Base-by-base conservation (phyloP, 1,140 invertebrate species). In the Drosophila athabasca region DNA sequence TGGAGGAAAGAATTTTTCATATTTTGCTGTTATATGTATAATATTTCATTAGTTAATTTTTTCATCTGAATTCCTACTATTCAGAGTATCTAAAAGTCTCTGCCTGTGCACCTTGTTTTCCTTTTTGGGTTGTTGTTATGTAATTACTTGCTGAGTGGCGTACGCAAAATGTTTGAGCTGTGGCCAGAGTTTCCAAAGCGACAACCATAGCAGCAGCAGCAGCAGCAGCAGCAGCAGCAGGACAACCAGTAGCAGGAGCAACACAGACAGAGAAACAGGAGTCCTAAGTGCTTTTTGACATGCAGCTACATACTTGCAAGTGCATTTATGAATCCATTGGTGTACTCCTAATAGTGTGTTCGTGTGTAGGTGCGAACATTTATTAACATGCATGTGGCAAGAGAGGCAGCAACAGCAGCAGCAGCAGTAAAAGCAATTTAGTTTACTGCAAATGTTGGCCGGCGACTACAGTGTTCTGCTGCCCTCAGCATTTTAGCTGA, bases 281-380 rank as follows among this genome's bases (percentile, higher is more conserved):
- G 54, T 57, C 35, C 69, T 88, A 88, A 87, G 82, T 87, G 82
- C 82, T 87, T 82, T 88, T 81, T 87, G 82, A 78, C 82, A 87
- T 88, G 83, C 83, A 65, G 67, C 72, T 65, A 73, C 71, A 60
- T 45, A 65, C 67, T 62, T 72, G 61, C 65, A 69, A 55, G 31
- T 77, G 55, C 79, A 65, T 59, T 55, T 62, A 53, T 62, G 31
- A 70, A 60, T 59, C 31, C 51, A 8, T 59, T 54, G 71, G 52
- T 65, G 35, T 29, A 46, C 72, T 48, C 49, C 54, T 46, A 24
- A 39, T 39, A 13, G 35, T 50, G 13, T 51, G 55, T 5, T 26
- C 4, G 24, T 26, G 4, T 61, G 62, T 82, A 87, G 82, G 82
- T 85, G 82, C 66, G 82, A 85, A 87, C 82, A 88, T 87, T 85